These are phyloP conservation scores for Apodemus agrarius DNA, from an alignment of 2,797 vertebrate species.

Conservation along the genomic window DNA sequence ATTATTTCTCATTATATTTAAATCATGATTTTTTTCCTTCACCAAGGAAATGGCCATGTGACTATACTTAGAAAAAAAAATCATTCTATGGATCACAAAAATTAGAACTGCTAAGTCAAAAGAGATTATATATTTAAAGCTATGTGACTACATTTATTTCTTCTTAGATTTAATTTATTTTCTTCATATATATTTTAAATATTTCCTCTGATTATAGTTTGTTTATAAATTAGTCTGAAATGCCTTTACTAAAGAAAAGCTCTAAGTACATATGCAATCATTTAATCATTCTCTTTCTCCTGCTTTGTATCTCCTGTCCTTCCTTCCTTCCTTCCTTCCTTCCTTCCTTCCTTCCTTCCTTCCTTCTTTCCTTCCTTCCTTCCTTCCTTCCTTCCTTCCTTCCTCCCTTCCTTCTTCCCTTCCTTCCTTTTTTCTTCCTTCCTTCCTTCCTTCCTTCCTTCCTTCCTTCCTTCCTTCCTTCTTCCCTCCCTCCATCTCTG, in stretches of 20 bases:
- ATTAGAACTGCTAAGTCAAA: not conserved
- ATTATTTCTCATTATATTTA: constrained; percentile 2
- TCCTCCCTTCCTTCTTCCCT: too few relatives aligned
- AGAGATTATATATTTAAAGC: not conserved
- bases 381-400: too few relatives aligned
- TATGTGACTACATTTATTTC: constrained; percentile 20
- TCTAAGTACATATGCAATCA: not conserved
- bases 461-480: too few relatives aligned
- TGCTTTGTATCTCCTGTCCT: not conserved
- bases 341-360: rapidly evolving
- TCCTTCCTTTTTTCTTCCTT: too few relatives aligned
- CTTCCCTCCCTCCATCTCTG: not conserved
- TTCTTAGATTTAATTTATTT: not conserved
- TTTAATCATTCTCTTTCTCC: not conserved
- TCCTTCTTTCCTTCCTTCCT: too few relatives aligned
- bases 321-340: too few relatives aligned
- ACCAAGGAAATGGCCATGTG: not conserved
- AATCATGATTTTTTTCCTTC: constrained; percentile 18
- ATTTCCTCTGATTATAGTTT: not conserved
- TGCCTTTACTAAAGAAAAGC: not conserved
- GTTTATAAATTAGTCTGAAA: not conserved
- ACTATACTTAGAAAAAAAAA: not conserved
- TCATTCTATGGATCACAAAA: constrained; percentile 32
- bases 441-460: not conserved
- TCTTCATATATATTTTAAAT: not conserved